Conservation (phyloP, 2,113 vertebrate species). For the Bubo blakistoni region DNA sequence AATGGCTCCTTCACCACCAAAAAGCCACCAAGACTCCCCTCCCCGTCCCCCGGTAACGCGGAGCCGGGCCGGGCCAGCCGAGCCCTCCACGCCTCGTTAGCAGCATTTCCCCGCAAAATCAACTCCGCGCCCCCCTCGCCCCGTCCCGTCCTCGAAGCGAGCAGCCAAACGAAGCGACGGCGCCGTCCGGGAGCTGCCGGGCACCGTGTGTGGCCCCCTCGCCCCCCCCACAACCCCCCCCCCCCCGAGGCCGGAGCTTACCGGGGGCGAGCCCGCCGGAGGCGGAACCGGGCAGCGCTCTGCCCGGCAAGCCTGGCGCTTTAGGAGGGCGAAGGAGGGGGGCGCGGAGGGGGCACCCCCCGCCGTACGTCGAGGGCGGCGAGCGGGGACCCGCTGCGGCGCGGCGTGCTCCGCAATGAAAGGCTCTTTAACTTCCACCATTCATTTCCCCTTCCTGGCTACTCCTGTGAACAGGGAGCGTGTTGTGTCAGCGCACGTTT, state of each 20-base stretch:
- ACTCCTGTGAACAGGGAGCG: conserved; percentile 33
- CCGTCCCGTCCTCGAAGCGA: background rate
- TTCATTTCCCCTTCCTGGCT: conserved; percentile 67
- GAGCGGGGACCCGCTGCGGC: conserved; percentile 10
- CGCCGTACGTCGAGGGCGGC: background rate
- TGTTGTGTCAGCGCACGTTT: conserved; percentile 41
- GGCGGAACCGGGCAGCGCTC: background rate
- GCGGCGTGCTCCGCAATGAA: conserved; percentile 31
- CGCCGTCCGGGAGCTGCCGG: background rate
- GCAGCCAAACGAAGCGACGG: background rate
- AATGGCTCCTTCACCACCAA: background rate
- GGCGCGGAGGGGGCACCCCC: background rate
- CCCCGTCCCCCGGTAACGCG: too few relatives aligned
- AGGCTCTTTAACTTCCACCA: conserved; percentile 48
- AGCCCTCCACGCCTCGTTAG: background rate
- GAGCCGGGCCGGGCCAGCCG: background rate
- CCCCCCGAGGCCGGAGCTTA: background rate
- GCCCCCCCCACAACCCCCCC: too few relatives aligned
- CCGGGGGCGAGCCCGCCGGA: background rate
- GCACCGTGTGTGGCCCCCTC: background rate
- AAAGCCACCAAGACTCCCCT: background rate
- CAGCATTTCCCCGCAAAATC: background rate
- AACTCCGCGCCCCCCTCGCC: too few relatives aligned
- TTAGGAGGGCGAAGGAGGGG: background rate
- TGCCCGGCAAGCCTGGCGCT: background rate